These are phyloP conservation scores for Goniozus legneri DNA, from an alignment of 1,140 invertebrate genomes.

Conservation along the genomic window DNA sequence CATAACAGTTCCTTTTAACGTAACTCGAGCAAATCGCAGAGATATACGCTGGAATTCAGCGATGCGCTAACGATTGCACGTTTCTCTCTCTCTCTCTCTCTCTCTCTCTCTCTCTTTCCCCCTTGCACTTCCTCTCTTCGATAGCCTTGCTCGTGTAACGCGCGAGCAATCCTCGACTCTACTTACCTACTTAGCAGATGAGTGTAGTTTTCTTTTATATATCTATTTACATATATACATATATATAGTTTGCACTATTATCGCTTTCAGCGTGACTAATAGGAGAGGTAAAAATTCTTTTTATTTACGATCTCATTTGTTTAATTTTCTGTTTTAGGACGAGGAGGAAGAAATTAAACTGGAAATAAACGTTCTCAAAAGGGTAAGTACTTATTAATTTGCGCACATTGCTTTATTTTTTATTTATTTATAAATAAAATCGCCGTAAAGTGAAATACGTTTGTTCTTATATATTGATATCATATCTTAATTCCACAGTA, in stretches of 20 bases:
- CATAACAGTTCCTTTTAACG: slow-evolving; percentile 1
- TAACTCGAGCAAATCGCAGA: slow-evolving; percentile 3
- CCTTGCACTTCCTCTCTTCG: slow-evolving; percentile 4
- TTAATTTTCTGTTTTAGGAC: slow-evolving; percentile 62
- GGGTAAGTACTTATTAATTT: too few relatives aligned
- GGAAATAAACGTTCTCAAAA: slow-evolving; percentile 99
- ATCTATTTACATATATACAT: too few relatives aligned
- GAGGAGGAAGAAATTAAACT: slow-evolving; percentile 99
- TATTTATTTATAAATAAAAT: neutral
- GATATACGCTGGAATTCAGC: slow-evolving; percentile 8
- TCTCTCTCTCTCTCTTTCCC: slow-evolving; percentile 9
- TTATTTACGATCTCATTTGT: too few relatives aligned
- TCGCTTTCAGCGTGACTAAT: too few relatives aligned
- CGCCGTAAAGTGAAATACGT: neutral
- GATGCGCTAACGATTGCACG: slow-evolving; percentile 8
- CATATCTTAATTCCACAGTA: slow-evolving; percentile 63
- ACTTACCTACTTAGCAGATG: slow-evolving; percentile 34
- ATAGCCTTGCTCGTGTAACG: slow-evolving; percentile 20
- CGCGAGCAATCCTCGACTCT: slow-evolving; percentile 29
- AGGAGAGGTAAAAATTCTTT: too few relatives aligned
- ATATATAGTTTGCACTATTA: neutral
- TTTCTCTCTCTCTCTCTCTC: slow-evolving; percentile 3
- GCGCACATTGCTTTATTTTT: slow-evolving; percentile 3
- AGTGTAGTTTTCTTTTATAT: too few relatives aligned
- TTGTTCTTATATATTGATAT: neutral